Evolutionary conservation across 1,140 invertebrate genomes (phyloP).

Genomic region (Drosophila erecta): DNA sequence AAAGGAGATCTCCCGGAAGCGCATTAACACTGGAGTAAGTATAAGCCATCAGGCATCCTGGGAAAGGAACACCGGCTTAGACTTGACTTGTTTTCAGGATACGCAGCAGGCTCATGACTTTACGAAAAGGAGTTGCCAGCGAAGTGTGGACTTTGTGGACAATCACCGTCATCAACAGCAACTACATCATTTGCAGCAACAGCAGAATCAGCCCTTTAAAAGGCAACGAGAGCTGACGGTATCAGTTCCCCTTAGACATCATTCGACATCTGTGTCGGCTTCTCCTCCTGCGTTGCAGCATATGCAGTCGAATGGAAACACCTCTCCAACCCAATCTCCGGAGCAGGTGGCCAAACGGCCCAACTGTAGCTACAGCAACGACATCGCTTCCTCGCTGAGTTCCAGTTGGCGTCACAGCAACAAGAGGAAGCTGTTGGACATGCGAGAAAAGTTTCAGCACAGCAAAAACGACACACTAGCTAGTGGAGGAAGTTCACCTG

Average conservation of each 20-base stretch:
- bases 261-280: not conserved
- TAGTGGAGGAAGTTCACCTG: conserved; percentile 30
- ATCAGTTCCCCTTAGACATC: conserved; percentile 32
- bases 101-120: conserved; percentile 46
- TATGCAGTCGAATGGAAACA: conserved; percentile 21
- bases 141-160: conserved; percentile 55
- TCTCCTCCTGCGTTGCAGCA: conserved; percentile 15
- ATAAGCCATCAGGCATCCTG: not conserved
- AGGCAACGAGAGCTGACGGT: conserved; percentile 42
- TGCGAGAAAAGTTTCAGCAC: conserved; percentile 20
- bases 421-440: conserved; percentile 69
- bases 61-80: conserved; percentile 12
- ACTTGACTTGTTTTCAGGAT: conserved; percentile 61
- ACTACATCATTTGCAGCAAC: conserved; percentile 11
- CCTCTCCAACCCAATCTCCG: conserved; percentile 54
- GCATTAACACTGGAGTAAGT: conserved; percentile 85
- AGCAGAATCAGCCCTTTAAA: conserved; percentile 28
- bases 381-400: conserved; percentile 79
- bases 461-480: conserved; percentile 2
- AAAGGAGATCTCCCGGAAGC: conserved; percentile 86
- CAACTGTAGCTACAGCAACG: conserved; percentile 77
- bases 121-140: conserved; percentile 73
- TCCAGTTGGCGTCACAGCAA: conserved; percentile 65
- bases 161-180: conserved; percentile 17
- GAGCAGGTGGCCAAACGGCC: conserved; percentile 73